Evolutionary conservation across 2,797 vertebrate species (phyloP).

Genomic region (Prunella strophiata): DNA sequence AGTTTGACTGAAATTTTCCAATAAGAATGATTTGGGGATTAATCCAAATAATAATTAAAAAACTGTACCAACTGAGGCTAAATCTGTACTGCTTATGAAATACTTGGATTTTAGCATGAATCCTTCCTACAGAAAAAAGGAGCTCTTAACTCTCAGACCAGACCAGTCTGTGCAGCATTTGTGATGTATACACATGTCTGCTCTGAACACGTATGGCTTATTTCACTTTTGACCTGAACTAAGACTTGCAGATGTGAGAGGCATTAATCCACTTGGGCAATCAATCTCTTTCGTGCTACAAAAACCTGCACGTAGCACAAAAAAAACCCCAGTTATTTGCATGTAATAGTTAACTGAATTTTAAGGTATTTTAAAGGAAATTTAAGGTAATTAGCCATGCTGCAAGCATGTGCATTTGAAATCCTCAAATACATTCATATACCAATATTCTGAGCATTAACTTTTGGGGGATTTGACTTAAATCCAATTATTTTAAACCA

Average conservation of each 20-base stretch:
- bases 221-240: constrained; percentile 21
- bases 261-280: not conserved
- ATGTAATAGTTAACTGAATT: not conserved
- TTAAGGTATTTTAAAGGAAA: not conserved
- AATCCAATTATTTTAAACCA: not conserved
- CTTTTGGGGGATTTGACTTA: not conserved
- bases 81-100: not conserved
- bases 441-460: not conserved
- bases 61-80: not conserved
- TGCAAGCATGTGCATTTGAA: not conserved
- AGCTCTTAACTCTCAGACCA: not conserved
- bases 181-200: fast-evolving
- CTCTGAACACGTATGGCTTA: not conserved
- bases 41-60: not conserved
- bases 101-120: not conserved
- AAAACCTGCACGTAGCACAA: not conserved
- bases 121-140: not conserved
- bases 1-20: not conserved
- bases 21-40: not conserved
- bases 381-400: not conserved
- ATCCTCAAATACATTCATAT: not conserved
- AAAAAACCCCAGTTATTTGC: not conserved
- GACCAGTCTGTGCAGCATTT: not conserved
- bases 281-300: not conserved
- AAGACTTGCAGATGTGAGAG: constrained; percentile 1